Base-by-base conservation (phyloP, 2,888 invertebrate species). In the Dryocosmus kuriphilus region DNA sequence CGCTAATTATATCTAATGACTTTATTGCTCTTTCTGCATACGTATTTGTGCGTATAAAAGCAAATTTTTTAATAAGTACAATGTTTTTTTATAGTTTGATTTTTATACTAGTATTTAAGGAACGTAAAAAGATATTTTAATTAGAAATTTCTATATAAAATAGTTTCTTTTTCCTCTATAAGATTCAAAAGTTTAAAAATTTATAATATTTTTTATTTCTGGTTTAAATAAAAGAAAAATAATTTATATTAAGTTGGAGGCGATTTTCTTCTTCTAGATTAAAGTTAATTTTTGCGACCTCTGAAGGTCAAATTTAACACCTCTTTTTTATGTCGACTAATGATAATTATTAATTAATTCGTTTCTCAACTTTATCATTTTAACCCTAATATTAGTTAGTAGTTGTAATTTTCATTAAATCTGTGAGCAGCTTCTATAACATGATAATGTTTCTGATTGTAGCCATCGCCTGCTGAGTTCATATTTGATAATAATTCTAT, bases 361-460 rank as follows among this genome's bases (percentile, higher is more conserved):
- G 24, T 57, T n/a, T 57, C 24, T 71, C 30, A 51, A 51, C 9
- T 46, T 71, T 11, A 71, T 71, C n/a, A 19, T 71, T 9, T n/a
- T n/a, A 63, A n/a, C 11, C n/a, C n/a, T 71, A 51, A 41, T 67
- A 51, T 51, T 51, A 51, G 2, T 57, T 57, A 57, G 1, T 71
- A 71, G 71, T 71, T n/a, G 30, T 32, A 24, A 51, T 51, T 51
- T 71, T 51, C 71, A 71, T 27, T 9, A 24, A 14, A 67, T 19
- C 51, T 30, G 30, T 71, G 71, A 71, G 71, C 71, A 71, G 51
- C 71, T 71, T 51, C 51, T 71, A 71, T 67, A 51, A 22, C 71
- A 30, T 71, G 71, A 71, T 71, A 71, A 71, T 30, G 51, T 51
- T 71, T 71, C 71, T 71, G 71, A 71, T 71, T 71, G 71, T 71